Conservation (phyloP, 1,140 invertebrate genomes). For the Drosophila sturtevanti region DNA sequence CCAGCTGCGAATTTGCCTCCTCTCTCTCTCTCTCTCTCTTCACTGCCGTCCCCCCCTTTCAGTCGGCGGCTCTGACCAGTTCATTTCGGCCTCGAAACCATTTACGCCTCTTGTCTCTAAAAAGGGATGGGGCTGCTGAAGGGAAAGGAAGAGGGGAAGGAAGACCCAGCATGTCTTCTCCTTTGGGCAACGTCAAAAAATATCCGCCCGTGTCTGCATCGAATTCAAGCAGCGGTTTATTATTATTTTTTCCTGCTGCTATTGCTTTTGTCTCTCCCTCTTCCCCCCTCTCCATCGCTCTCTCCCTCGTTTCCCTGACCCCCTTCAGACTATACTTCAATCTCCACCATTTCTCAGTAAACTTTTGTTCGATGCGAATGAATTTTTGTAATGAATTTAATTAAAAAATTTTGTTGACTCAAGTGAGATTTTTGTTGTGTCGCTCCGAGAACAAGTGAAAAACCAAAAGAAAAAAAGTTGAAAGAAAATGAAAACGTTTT, state of each 20-base stretch:
- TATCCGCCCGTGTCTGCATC: conserved; percentile 73
- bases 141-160: conserved; percentile 13
- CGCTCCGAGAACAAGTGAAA: background rate
- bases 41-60: background rate
- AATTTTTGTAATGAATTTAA: conserved; percentile 46
- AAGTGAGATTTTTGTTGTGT: conserved; percentile 10
- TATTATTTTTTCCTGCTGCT: conserved; percentile 52
- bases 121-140: background rate
- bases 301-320: conserved; percentile 11
- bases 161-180: conserved; percentile 64
- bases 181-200: conserved; percentile 69
- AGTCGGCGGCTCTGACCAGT: conserved; percentile 47
- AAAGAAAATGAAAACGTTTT: background rate
- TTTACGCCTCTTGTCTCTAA: conserved; percentile 63
- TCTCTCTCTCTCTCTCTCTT: background rate
- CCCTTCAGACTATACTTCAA: background rate
- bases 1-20: conserved; percentile 59
- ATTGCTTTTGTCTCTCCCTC: background rate
- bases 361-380: conserved; percentile 28
- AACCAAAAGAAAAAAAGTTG: background rate
- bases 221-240: conserved; percentile 62
- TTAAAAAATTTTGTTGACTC: conserved; percentile 27
- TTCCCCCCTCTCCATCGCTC: background rate
- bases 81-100: conserved; percentile 67
- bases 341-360: conserved; percentile 10